Evolutionary conservation across 2,797 vertebrate species (phyloP), one percentile per base, ranked within the genome.

Genomic region (Novumbra hubbsi): DNA sequence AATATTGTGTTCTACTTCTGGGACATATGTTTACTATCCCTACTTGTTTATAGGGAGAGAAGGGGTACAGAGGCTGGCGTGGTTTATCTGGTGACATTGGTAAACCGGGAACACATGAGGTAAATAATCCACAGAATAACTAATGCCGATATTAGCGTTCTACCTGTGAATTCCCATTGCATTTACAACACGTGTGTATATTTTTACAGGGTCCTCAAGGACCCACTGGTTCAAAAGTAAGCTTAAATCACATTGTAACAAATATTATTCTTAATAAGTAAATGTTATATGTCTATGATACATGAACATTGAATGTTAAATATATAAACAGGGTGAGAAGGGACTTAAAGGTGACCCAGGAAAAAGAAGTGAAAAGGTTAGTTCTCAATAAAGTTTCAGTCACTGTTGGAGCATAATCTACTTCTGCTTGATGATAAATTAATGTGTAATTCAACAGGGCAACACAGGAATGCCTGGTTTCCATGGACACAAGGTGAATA

Each of bases 21-120:
- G 19, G 2, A 9, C 41, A 52, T 5, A 41, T 9, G 38, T 14
- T 45, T 45, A 12, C 14, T 11, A 45, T 11, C 2, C 41, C 14
- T 45, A 45, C 9, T 45, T 45, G 41, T 45, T 45, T 45, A 45
- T 41, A 84, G 82, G 79, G 82, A 71, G 77, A 78, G 2, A 81
- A 81, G 52, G 82, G 82, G 5, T 71, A 77, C 5, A 68, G 68
- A 30, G 82, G 82, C 24, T 84, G 82, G 82, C 49, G 73, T 45
- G 82, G 82, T 34, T 16, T 77, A 49, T 73, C 76, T 28, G 79
- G 82, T 34, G 77, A 76, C 16, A 57, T 27, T 27, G 78, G 78
- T 21, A 34, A 24, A 41, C 71, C 74, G 34, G 78, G 78, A 71
- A 38, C 30, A 55, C 52, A 38, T 49, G 45, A 70, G 74, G 78